Evolutionary conservation across 2,797 vertebrate species (phyloP).

Genomic region (Phrynocephalus guinanensis): DNA sequence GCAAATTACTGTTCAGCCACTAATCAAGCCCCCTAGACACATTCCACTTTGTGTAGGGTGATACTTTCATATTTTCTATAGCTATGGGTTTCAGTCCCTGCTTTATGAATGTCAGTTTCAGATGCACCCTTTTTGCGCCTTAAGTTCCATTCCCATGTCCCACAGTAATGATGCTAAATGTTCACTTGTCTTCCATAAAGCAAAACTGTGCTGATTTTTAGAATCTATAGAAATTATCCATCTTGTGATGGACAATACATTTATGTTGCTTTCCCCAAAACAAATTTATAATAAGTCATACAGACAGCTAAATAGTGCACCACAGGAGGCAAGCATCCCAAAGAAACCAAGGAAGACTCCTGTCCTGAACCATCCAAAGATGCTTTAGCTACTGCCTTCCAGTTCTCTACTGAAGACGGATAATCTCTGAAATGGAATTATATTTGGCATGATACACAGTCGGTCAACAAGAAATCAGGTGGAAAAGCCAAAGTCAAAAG

Average conservation of each 20-base stretch:
- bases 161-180: slow-evolving; percentile 38
- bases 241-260: slow-evolving; percentile 11
- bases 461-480: slow-evolving; percentile 37
- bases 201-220: neutral
- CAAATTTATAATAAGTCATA: neutral
- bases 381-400: fast-evolving
- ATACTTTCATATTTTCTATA: neutral
- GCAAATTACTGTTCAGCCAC: neutral
- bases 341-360: neutral
- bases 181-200: slow-evolving; percentile 33
- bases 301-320: neutral
- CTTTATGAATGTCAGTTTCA: slow-evolving; percentile 15
- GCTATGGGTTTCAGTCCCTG: neutral
- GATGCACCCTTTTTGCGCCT: fast-evolving
- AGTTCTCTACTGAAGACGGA: slow-evolving; percentile 32
- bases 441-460: neutral
- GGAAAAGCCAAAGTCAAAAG: slow-evolving; percentile 39
- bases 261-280: neutral
- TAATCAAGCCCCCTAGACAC: neutral
- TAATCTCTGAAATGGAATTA: slow-evolving; percentile 12
- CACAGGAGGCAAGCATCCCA: neutral
- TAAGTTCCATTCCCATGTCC: slow-evolving; percentile 28
- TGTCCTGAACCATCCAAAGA: neutral
- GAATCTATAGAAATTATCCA: neutral
- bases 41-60: neutral